Evolutionary conservation across 53 echinoderm and acorn worm species (phyloP).

Genomic region (Apostichopus leukothele): DNA sequence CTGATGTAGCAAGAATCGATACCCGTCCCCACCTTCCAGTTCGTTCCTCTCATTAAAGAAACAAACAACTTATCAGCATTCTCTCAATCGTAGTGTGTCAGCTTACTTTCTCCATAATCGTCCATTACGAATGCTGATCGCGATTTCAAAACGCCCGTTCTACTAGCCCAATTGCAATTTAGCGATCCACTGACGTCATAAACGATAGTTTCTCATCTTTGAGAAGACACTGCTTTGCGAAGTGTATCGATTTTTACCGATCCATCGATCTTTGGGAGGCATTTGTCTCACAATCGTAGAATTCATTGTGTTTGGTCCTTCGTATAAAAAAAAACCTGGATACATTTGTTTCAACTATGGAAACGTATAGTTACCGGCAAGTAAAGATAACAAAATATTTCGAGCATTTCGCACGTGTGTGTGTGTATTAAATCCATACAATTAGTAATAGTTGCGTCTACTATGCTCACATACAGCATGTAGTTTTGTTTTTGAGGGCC

Average conservation of each 20-base stretch:
- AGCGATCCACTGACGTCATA: conserved; percentile 23
- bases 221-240: background rate
- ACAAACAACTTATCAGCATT: conserved; percentile 28
- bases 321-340: background rate
- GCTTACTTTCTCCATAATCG: background rate
- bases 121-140: conserved; percentile 16
- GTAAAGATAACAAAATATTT: too few species aligned
- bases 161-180: conserved; percentile 13
- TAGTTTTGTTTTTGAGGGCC: too few species aligned
- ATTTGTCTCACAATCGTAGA: conserved; percentile 9
- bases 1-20: background rate
- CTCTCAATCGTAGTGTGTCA: conserved; percentile 4
- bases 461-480: too few species aligned
- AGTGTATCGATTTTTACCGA: conserved; percentile 22
- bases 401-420: too few species aligned
- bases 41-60: conserved; percentile 17
- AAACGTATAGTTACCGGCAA: too few species aligned
- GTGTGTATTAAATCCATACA: too few species aligned
- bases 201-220: conserved; percentile 1
- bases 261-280: conserved; percentile 12
- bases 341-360: too few species aligned
- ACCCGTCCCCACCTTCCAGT: conserved; percentile 4
- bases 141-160: conserved; percentile 1
- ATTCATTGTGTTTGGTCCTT: background rate
- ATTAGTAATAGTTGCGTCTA: too few species aligned